Evolutionary conservation across 2,888 invertebrate species (phyloP).

Genomic region (Suillia variegata): DNA sequence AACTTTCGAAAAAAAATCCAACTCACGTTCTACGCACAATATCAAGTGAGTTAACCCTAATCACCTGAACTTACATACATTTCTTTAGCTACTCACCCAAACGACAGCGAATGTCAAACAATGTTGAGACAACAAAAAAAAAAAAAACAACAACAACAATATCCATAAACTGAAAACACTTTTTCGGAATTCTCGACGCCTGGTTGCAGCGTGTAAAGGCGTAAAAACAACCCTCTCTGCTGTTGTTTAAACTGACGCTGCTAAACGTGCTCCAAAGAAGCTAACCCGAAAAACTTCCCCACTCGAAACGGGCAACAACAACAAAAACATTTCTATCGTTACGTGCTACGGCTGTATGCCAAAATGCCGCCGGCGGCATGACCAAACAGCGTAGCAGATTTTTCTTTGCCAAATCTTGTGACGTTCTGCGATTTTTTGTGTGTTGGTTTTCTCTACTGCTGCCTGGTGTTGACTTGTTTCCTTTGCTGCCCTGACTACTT

Average conservation of each 20-base stretch:
- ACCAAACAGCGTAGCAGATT: conserved; percentile 2
- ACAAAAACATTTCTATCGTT: too few species aligned
- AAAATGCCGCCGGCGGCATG: conserved; percentile 41
- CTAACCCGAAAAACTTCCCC: conserved; percentile 9
- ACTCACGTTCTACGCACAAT: conserved; percentile 33
- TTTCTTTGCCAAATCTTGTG: conserved; percentile 19
- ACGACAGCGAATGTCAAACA: conserved; percentile 10
- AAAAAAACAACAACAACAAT: conserved; percentile 16
- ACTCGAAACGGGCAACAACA: neutral
- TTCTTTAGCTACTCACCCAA: conserved; percentile 7
- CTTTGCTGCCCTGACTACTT: neutral
- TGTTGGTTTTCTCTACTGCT: neutral
- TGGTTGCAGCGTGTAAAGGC: conserved; percentile 44
- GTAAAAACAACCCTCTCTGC: conserved; percentile 45
- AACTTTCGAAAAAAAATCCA: conserved; percentile 43
- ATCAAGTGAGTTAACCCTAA: neutral
- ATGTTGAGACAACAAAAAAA: conserved; percentile 17
- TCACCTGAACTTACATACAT: neutral
- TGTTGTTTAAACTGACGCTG: neutral
- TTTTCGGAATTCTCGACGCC: conserved; percentile 53
- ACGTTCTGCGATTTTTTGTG: neutral
- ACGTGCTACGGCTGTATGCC: neutral
- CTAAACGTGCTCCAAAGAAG: neutral
- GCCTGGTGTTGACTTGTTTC: neutral
- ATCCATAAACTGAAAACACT: conserved; percentile 47